These are phyloP conservation scores for Mystacornis crossleyi DNA, from an alignment of 2,113 vertebrate genomes.

Conservation along the genomic window DNA sequence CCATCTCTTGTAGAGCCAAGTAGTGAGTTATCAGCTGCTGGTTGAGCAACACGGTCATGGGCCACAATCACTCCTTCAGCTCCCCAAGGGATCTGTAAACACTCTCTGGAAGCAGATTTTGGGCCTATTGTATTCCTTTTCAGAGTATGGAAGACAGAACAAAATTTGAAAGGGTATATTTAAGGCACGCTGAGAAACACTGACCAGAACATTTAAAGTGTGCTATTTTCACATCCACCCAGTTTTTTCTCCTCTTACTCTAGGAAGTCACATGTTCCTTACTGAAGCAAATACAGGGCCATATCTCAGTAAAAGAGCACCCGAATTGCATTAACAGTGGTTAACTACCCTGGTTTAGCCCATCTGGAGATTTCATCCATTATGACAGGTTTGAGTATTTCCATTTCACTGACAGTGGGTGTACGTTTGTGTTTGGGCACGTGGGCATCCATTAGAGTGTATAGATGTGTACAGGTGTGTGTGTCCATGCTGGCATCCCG, in stretches of 20 bases:
- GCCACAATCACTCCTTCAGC: background rate
- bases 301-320: background rate
- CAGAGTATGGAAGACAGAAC: background rate
- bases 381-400: background rate
- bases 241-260: background rate
- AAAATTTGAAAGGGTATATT: background rate
- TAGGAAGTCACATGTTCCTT: background rate
- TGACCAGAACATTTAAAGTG: background rate
- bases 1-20: background rate
- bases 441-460: background rate
- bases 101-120: background rate
- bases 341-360: background rate
- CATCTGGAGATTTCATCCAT: background rate
- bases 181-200: background rate
- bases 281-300: background rate
- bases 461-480: background rate
- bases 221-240: background rate
- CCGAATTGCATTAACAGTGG: background rate
- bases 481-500: accelerated
- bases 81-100: background rate
- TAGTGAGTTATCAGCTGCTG: background rate
- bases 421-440: background rate
- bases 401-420: background rate
- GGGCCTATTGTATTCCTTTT: background rate
- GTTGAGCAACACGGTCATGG: background rate